phyloP scores from a whole-genome alignment of 2,113 vertebrate species.

The Excalfactoria chinensis region DNA sequence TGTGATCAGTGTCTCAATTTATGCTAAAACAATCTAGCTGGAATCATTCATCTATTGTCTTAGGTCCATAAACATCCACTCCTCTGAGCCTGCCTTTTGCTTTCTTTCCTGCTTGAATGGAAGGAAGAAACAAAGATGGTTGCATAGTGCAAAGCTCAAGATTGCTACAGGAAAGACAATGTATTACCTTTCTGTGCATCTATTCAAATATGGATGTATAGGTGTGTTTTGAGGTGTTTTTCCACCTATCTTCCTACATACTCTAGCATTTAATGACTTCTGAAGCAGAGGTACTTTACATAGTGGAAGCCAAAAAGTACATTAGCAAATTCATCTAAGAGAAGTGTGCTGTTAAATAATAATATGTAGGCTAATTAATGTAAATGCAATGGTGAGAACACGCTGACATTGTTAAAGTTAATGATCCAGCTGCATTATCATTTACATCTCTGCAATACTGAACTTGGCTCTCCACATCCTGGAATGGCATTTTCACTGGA shows the following conservation, averaged over 20 bases:
- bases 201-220: background rate
- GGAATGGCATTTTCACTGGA: background rate
- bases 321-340: constrained; percentile 53
- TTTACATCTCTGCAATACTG: background rate
- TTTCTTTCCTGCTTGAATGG: background rate
- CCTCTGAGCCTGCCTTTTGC: background rate
- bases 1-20: background rate
- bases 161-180: background rate
- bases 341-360: constrained; percentile 60
- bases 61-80: background rate
- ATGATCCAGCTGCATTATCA: constrained; percentile 60
- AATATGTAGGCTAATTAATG: constrained; percentile 57
- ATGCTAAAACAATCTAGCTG: background rate
- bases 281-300: background rate
- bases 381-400: constrained; percentile 50
- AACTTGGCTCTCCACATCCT: background rate
- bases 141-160: background rate
- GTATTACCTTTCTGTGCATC: background rate
- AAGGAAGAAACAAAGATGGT: background rate
- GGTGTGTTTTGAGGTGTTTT: background rate
- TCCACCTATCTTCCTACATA: background rate
- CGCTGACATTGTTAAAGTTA: constrained; percentile 62
- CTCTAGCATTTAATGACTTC: constrained; percentile 3
- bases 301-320: constrained; percentile 26
- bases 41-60: background rate